Base-by-base conservation (phyloP, 2,113 vertebrate genomes). In the Ornithorhynchus anatinus region DNA sequence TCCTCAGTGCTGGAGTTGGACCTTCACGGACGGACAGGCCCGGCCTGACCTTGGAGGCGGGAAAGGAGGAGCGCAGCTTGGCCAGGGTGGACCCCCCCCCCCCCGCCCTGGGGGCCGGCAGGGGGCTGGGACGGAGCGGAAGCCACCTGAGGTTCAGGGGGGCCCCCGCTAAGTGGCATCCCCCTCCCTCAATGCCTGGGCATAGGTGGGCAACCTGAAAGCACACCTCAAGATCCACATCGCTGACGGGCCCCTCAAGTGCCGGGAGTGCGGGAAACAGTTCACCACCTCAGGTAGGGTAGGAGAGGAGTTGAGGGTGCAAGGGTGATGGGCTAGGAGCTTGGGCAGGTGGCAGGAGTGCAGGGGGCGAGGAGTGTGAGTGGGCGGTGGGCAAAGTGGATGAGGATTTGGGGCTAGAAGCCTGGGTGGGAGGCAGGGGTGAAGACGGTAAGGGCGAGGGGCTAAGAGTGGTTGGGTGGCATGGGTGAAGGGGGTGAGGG, bases 201-300 rank as follows among this genome's bases (percentile, higher is more conserved):
- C 32, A 14, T 77, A 99, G 98, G 54, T 96, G 39, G 98, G 98
- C 65, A 99, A 99, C 73, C 88, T 99, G 61, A 99, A 97, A 88
- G 96, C 98, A 71, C 98, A 99, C 69, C 70, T 98, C 80, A 99
- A 99, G 88, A 96, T 99, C 62, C 97, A 98, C 77, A 97, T 99
- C 0, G 75, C 95, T 0, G 97, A 99, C 0, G 97, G 98, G 33
- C 98, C 98, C 23, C 94, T 99, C 19, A 99, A 98, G 84, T 99
- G 97, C 77, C 95, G 96, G 44, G 97, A 98, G 72, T 99, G 98
- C 0, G 97, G 98, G 63, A 99, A 99, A 82, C 98, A 98, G 92
- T 99, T 99, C 89, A 99, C 97, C 79, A 99, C 98, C 1, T 99
- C 98, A 92, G 98, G 98, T 99, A 92, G 35, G 64, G 1, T 23